Evolutionary conservation across 1,140 invertebrate species (phyloP), one percentile per base, ranked within the genome.

Genomic region (Anoplolepis gracilipes): DNA sequence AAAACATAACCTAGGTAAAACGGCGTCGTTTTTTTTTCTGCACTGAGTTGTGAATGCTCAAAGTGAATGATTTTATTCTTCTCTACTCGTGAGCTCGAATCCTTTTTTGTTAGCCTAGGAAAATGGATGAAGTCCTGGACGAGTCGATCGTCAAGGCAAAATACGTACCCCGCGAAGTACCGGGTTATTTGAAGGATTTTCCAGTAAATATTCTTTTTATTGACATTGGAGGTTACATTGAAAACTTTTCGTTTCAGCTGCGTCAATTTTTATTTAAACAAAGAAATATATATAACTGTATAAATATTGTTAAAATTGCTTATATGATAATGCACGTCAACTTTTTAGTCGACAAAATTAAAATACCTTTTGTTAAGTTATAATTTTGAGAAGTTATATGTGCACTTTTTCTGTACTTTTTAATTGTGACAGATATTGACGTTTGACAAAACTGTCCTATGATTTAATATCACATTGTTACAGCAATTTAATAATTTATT

Each of bases 61-160:
- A 19, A 19, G 78, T 73, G 78, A 82, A 73, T 73, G 78, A 82
- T 19, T 28, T 2, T 1, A 13, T 30, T n/a, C 46, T 86, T 1
- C 42, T 33, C 42, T 33, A 62, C 72, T 76, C 33, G 78, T 36
- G 57, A 30, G 55, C 19, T 30, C 25, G 16, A 30, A 8, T 28
- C 6, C 28, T n/a, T 36, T 55, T 30, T 4, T 36, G 30, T 28
- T 22, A n/a, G 30, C 53, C 16, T 64, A 76, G n/a, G 16, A 73
- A 42, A 69, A 93, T 92, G 92, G 91, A 93, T 42, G 87, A 91
- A 67, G 78, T 90, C 49, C 86, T 92, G 53, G 91, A 93, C 42
- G 85, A 92, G 49, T 93, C 92, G 6, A 89, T 92, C 39, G 89
- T 88, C 67, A 91, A 90, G 62, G 28, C 88, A 0, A 93, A 91